Percentiles rank a stretch among this genome's conserved stretches.
Conservation (phyloP, 2,113 vertebrate genomes). For the Talpa occidentalis region DNA sequence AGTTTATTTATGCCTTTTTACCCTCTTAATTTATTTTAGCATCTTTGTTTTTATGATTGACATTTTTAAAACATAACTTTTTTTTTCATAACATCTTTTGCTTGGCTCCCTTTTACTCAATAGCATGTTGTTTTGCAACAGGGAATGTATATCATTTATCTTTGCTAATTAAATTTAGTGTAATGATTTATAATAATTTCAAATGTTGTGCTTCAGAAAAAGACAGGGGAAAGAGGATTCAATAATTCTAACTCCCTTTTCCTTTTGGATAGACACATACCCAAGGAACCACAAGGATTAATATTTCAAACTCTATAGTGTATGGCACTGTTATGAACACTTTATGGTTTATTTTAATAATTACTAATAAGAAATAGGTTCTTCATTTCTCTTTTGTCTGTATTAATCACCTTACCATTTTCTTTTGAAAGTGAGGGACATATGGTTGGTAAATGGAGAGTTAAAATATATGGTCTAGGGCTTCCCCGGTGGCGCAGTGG, state of each 20-base stretch:
- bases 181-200: background rate
- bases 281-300: background rate
- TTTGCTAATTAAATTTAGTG: constrained; percentile 10
- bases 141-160: background rate
- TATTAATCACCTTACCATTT: background rate
- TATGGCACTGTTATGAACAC: background rate
- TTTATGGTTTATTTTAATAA: background rate
- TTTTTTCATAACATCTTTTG: constrained; percentile 16
- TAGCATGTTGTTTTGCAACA: background rate
- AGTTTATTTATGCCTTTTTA: constrained; percentile 24
- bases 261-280: background rate
- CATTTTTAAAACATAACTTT: constrained; percentile 17
- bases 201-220: background rate
- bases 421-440: background rate
- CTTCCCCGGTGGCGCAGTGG: too few species aligned
- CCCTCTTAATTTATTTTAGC: background rate
- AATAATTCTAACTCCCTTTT: constrained; percentile 5
- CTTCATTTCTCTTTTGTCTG: background rate
- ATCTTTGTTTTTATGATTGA: background rate
- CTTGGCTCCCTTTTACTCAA: background rate
- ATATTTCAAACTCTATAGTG: background rate
- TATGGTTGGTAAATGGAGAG: background rate
- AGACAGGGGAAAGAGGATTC: background rate
- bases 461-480: constrained; percentile 22
- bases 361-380: background rate